A percentile compares a stretch with the other conserved stretches of the same genome.
Conservation (phyloP, 2,888 invertebrate genomes). For the Acleris sparsana region DNA sequence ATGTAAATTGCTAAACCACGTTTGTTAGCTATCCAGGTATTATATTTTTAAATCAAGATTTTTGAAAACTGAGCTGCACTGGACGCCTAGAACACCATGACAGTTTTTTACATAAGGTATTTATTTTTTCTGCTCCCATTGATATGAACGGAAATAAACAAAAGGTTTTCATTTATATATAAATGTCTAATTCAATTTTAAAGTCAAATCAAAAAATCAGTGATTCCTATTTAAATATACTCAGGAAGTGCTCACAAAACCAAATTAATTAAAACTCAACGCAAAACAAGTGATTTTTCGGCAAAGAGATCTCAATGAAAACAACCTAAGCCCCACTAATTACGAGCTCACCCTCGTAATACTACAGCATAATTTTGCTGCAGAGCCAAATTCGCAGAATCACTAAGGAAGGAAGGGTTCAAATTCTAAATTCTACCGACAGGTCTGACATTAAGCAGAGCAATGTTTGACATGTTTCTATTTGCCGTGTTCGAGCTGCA, state of each 20-base stretch:
- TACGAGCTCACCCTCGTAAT: slow-evolving; percentile 34
- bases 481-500: slow-evolving; percentile 46
- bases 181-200: too few species aligned
- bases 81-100: too few species aligned
- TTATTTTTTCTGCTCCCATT: too few species aligned
- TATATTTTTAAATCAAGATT: too few species aligned
- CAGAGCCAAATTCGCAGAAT: slow-evolving; percentile 41
- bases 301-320: slow-evolving; percentile 25
- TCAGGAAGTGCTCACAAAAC: not conserved
- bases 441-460: slow-evolving; percentile 56
- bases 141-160: too few species aligned
- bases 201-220: too few species aligned
- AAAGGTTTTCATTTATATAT: too few species aligned
- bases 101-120: too few species aligned
- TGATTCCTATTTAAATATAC: too few species aligned
- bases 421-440: slow-evolving; percentile 58
- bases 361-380: slow-evolving; percentile 27
- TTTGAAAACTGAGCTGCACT: too few species aligned
- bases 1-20: too few species aligned
- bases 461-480: slow-evolving; percentile 59
- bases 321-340: slow-evolving; percentile 25
- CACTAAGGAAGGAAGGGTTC: slow-evolving; percentile 51
- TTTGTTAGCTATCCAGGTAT: too few species aligned
- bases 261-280: slow-evolving; percentile 17
- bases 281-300: slow-evolving; percentile 14